Base-by-base conservation (phyloP, 2,888 invertebrate species). In the Aspidapion aeneum region DNA sequence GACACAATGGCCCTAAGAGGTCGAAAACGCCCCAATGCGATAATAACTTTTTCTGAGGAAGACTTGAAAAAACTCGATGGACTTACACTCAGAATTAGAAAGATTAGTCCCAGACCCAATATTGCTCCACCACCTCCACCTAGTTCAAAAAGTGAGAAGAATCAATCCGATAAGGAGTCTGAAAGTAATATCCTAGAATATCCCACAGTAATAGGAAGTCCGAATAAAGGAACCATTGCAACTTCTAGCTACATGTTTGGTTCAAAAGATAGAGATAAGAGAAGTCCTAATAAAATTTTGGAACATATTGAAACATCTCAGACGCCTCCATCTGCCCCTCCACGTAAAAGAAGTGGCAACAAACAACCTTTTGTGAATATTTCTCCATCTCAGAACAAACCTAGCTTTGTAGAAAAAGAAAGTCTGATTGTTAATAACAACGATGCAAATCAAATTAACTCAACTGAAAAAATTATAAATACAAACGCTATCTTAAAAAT, bases 1-100 rank as follows among this genome's bases (percentile, higher is more conserved):
- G 94, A 94, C 78, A 93, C 93, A 21, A 94, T 93, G 90, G 90
- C 93, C 20, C 82, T 94, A 71, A 85, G 93, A 70, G 83, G 79
- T 12, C 86, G 86, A 77, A 81, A 81, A 68, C 82, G 82, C 73
- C 85, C 87, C 75, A 82, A 83, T 51, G 85, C 87, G 76, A 83
- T 86, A 19, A 64, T 66, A n/a, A 83, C 87, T 66, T 89, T 90
- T 77, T 79, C 83, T 19, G 82, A 69, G 20, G 66, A 73, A 22
- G 76, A 76, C 65, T 67, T 77, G 3, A 73, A 77, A 66, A 70
- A 74, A 60, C 65, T 77, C n/a, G 77, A 78, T 58, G 76, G 77
- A 48, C 66, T 76, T 35, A 68, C 68, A 16, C 60, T 70, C 1
- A 73, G 69, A 69, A 68, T 70, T 1, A 66, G 74, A 20, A 74